Conservation (phyloP, 2,888 invertebrate species). For the Lucinisca nassula region DNA sequence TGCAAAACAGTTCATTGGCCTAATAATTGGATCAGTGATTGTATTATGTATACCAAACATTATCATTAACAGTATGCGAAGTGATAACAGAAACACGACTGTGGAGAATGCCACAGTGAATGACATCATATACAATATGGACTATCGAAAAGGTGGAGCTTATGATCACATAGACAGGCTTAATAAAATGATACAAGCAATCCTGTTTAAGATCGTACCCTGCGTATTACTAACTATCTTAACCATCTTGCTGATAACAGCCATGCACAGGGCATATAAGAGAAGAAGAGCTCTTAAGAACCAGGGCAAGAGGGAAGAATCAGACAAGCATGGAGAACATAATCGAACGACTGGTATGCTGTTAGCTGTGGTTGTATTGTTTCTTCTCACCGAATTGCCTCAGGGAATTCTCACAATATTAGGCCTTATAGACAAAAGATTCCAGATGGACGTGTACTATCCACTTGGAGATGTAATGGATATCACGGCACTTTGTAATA, state of each 20-base stretch:
- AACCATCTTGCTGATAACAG: slow-evolving; percentile 88
- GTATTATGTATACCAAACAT: slow-evolving; percentile 95
- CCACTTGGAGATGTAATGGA: slow-evolving; percentile 94
- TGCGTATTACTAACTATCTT: slow-evolving; percentile 94
- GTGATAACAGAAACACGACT: slow-evolving; percentile 43
- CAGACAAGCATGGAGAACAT: slow-evolving; percentile 86
- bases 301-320: slow-evolving; percentile 85
- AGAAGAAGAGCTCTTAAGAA: slow-evolving; percentile 83
- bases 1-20: slow-evolving; percentile 94
- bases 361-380: slow-evolving; percentile 94
- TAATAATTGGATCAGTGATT: slow-evolving; percentile 94
- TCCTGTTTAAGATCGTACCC: slow-evolving; percentile 97
- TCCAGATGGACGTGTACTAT: slow-evolving; percentile 91
- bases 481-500: slow-evolving; percentile 95
- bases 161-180: slow-evolving; percentile 61
- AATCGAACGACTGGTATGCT: slow-evolving; percentile 96
- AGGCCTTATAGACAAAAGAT: slow-evolving; percentile 93
- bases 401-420: slow-evolving; percentile 92
- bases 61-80: slow-evolving; percentile 92
- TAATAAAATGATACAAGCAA: slow-evolving; percentile 92
- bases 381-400: slow-evolving; percentile 96
- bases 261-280: slow-evolving; percentile 87
- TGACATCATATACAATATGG: slow-evolving; percentile 83
- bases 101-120: slow-evolving; percentile 91
- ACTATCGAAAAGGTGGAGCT: slow-evolving; percentile 58